Evolutionary conservation across 2,888 invertebrate species (phyloP).

Genomic region (Troides aeacus): DNA sequence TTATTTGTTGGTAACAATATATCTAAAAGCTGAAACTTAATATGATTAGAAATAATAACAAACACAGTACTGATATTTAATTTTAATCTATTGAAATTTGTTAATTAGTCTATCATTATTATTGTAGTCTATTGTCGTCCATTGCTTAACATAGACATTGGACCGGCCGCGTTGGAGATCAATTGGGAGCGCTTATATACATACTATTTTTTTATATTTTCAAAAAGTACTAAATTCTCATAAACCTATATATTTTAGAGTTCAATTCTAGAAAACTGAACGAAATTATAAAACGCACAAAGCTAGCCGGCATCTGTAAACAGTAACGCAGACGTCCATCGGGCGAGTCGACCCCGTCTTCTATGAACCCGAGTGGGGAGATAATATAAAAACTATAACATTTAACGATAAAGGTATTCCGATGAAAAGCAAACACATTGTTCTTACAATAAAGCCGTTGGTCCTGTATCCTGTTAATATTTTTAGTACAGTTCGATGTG

Average conservation of each 20-base stretch:
- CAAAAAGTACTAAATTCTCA: background rate
- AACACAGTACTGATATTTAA: no score
- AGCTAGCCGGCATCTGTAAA: constrained; percentile 28
- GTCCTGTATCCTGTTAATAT: constrained; percentile 66
- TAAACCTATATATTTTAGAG: background rate
- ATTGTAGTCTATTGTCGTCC: no score
- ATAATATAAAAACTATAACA: constrained; percentile 38
- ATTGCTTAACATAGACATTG: no score
- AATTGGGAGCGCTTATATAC: no score
- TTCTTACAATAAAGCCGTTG: constrained; percentile 47
- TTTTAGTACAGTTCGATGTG: constrained; percentile 65
- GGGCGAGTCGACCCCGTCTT: constrained; percentile 26
- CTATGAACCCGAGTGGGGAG: constrained; percentile 31
- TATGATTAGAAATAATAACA: no score
- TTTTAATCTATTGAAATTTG: no score
- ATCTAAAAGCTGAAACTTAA: no score
- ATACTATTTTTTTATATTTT: background rate
- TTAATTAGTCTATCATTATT: no score
- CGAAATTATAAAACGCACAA: constrained; percentile 28
- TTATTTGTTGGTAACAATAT: no score
- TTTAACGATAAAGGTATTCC: constrained; percentile 38
- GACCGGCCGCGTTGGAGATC: no score
- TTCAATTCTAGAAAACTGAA: background rate
- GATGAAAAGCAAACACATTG: constrained; percentile 56
- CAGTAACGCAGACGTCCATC: constrained; percentile 29